These are phyloP conservation scores for Macquaria australasica DNA, from an alignment of 2,113 vertebrate genomes.

Conservation along the genomic window DNA sequence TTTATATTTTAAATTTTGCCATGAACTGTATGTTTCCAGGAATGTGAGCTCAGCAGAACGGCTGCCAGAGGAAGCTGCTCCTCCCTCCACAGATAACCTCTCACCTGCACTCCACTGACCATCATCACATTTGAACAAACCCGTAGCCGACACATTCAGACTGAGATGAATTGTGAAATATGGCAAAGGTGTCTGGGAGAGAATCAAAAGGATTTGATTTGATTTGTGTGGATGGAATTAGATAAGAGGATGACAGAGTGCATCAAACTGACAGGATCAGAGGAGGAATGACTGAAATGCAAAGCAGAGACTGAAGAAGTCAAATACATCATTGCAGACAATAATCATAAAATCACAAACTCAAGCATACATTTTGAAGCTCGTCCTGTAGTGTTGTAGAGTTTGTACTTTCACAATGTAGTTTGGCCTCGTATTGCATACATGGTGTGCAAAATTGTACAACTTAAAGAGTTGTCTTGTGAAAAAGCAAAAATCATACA, in stretches of 20 bases:
- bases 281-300: background rate
- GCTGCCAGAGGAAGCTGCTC: constrained; percentile 35
- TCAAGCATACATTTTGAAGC: too few species aligned
- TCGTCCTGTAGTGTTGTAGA: too few species aligned
- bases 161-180: background rate
- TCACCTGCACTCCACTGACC: background rate
- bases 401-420: too few species aligned
- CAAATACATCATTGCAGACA: too few species aligned
- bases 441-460: too few species aligned
- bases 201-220: constrained; percentile 19
- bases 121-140: background rate
- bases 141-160: background rate
- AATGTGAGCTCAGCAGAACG: constrained; percentile 53
- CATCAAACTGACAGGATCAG: background rate
- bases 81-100: constrained; percentile 47
- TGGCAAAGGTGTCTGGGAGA: constrained; percentile 31
- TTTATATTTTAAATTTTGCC: background rate
- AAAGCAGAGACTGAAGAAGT: too few species aligned
- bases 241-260: background rate
- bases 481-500: background rate
- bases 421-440: too few species aligned
- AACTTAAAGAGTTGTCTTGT: too few species aligned
- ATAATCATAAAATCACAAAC: too few species aligned
- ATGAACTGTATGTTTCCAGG: constrained; percentile 12
- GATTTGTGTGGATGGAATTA: background rate